These are phyloP conservation scores for Girardinus metallicus DNA, from an alignment of 2,797 vertebrate species.

Conservation along the genomic window DNA sequence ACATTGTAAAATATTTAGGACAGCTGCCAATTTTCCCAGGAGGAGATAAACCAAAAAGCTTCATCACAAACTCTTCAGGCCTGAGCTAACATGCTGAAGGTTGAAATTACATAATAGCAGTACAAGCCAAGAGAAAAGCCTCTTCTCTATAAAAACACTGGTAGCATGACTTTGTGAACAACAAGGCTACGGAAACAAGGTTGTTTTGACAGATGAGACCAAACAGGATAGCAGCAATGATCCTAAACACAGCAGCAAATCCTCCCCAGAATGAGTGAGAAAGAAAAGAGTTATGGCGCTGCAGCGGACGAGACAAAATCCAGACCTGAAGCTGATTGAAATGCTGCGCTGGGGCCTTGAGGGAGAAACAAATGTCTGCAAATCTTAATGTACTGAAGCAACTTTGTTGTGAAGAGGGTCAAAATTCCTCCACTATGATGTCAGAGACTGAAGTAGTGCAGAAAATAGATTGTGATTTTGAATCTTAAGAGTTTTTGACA, in stretches of 20 bases:
- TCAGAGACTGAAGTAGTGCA: neutral
- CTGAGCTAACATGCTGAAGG: neutral
- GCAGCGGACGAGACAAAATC: neutral
- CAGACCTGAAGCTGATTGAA: neutral
- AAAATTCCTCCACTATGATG: neutral
- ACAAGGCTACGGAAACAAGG: neutral
- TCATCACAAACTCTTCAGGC: neutral
- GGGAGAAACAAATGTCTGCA: constrained; percentile 3
- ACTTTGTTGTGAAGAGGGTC: neutral
- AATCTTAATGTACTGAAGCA: constrained; percentile 1
- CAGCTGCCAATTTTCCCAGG: neutral
- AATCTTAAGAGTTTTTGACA: neutral
- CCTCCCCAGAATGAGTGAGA: neutral
- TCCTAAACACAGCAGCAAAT: constrained; percentile 3
- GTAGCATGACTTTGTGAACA: neutral
- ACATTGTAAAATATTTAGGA: neutral
- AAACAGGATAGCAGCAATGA: neutral
- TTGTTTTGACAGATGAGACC: neutral
- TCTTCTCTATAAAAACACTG: neutral
- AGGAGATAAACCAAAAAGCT: neutral
- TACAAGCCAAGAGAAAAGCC: neutral
- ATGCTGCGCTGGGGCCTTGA: neutral
- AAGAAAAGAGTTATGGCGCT: neutral
- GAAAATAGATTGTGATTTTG: neutral
- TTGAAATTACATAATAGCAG: neutral